Evolutionary conservation across 2,797 vertebrate species (phyloP).

Genomic region (Channa striata): DNA sequence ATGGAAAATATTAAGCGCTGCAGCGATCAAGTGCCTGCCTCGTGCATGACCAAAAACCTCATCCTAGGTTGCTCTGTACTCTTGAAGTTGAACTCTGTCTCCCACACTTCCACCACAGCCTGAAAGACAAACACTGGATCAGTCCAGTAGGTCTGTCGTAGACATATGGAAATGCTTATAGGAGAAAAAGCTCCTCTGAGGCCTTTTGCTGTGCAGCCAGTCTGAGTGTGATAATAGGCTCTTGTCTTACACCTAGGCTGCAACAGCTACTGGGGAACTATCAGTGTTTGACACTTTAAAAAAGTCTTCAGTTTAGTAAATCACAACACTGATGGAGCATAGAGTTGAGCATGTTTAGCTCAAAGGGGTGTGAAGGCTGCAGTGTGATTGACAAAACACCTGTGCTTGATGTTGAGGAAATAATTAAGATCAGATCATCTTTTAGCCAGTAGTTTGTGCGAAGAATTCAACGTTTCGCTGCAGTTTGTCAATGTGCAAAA

Average conservation of each 20-base stretch:
- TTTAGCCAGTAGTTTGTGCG: neutral
- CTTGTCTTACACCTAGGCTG: slow-evolving; percentile 80
- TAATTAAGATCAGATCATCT: neutral
- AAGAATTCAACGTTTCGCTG: neutral
- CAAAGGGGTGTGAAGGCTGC: slow-evolving; percentile 16
- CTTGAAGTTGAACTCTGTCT: slow-evolving; percentile 76
- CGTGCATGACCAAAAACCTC: slow-evolving; percentile 72
- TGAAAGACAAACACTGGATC: slow-evolving; percentile 78
- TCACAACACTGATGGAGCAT: slow-evolving; percentile 42
- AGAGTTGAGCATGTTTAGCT: slow-evolving; percentile 50
- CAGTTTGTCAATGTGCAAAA: neutral
- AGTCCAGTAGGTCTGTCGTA: slow-evolving; percentile 62
- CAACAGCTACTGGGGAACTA: slow-evolving; percentile 68
- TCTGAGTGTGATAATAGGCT: slow-evolving; percentile 81
- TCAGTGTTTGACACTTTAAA: slow-evolving; percentile 37
- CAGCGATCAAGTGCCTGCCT: slow-evolving; percentile 52
- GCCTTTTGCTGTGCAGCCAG: slow-evolving; percentile 62
- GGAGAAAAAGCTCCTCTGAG: slow-evolving; percentile 75
- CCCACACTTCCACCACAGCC: slow-evolving; percentile 73
- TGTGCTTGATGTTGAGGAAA: slow-evolving; percentile 28
- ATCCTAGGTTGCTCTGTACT: slow-evolving; percentile 59
- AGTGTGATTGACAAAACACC: slow-evolving; percentile 45
- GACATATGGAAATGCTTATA: slow-evolving; percentile 85
- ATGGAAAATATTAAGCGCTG: slow-evolving; percentile 68
- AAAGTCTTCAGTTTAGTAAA: slow-evolving; percentile 55